A percentile compares a stretch with the other conserved stretches of the same genome.
Evolutionary conservation across 1,140 invertebrate species (phyloP).

Genomic region (Cepaea nemoralis): DNA sequence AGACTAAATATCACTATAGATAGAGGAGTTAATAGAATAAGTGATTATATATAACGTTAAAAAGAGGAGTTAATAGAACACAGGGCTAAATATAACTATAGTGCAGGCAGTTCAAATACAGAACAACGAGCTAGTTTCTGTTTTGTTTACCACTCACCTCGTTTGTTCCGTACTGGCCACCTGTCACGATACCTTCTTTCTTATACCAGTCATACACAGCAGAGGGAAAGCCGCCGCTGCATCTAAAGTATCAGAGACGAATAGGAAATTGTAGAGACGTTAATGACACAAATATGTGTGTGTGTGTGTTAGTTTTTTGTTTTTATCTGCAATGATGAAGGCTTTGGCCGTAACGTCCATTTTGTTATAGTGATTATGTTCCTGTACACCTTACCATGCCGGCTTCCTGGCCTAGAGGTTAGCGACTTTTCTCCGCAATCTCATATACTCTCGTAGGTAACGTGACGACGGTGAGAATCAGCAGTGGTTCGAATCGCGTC

Average conservation of each 20-base stretch:
- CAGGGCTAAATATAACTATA: background rate
- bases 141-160: background rate
- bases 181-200: background rate
- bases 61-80: background rate
- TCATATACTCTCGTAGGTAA: too few relatives aligned
- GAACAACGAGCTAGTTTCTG: background rate
- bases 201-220: background rate
- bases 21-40: background rate
- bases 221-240: conserved; percentile 21
- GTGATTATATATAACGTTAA: background rate
- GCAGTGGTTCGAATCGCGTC: too few relatives aligned
- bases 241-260: background rate
- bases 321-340: too few relatives aligned
- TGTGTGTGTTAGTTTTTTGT: too few relatives aligned
- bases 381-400: too few relatives aligned
- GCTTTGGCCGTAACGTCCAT: too few relatives aligned
- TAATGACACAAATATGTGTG: too few relatives aligned
- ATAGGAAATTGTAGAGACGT: too few relatives aligned
- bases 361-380: too few relatives aligned
- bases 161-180: conserved; percentile 15
- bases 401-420: too few relatives aligned
- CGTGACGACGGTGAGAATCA: too few relatives aligned
- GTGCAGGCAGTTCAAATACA: background rate
- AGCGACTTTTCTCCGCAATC: too few relatives aligned
- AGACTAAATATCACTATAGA: background rate